Base-by-base conservation (phyloP, 2,888 invertebrate genomes). In the Philopedon plagiatum region DNA sequence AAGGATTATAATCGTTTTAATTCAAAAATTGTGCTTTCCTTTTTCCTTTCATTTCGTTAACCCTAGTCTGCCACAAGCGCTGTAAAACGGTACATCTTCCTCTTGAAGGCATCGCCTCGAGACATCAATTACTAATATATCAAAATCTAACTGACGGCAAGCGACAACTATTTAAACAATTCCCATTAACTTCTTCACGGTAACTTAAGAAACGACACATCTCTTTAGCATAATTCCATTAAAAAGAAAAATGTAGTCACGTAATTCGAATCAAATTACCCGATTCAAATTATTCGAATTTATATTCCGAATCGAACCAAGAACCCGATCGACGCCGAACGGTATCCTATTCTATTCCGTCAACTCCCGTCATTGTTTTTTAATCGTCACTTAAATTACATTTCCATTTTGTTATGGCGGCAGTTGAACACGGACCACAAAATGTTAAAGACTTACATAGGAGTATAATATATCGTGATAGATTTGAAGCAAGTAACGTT, bases 301-400 rank as follows among this genome's bases (percentile, higher is more conserved):
- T 49, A 29, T 54, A 54, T 54, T 54, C 51, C 2, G 26, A 58
- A 37, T 37, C 58, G n/a, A 41, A 18, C 13, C n/a, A n/a, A n/a
- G n/a, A n/a, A n/a, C n/a, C n/a, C n/a, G n/a, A n/a, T n/a, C n/a
- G n/a, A n/a, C n/a, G n/a, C n/a, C n/a, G 39, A 8, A 58, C 58
- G 37, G 26, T 58, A 37, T 58, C 58, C 58, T 37, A 23, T 58
- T 41, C 58, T 39, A 58, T 37, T 41, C 58, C 23, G 34, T 41
- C 23, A 39, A 37, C 37, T 26, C 58, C 8, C 23, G 41, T 29
- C 58, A 58, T 58, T 58, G 58, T 39, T 58, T 58, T 58, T 37
- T 37, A 58, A 21, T 37, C 58, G 58, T 39, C 58, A 19, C 58
- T 37, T 58, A 9, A 9, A 58, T 37, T 39, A 21, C 26, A 23